phyloP scores from a whole-genome alignment of 2,888 invertebrate species.

The Trisateles emortualis region DNA sequence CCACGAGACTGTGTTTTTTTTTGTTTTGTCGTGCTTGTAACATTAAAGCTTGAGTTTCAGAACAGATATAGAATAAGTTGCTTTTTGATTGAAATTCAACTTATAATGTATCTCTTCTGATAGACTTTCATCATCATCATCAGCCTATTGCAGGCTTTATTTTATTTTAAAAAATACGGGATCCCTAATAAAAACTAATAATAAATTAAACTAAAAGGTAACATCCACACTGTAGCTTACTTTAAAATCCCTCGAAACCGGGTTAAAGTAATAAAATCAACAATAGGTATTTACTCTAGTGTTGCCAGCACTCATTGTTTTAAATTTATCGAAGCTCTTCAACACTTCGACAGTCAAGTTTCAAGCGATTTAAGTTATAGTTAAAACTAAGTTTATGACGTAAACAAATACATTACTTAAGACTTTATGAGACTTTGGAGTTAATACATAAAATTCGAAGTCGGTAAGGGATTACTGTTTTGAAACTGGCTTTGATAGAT shows the following conservation, averaged over 20 bases:
- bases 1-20: too few relatives aligned
- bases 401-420: slow-evolving; percentile 40
- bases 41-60: too few relatives aligned
- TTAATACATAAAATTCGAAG: neutral
- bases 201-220: too few relatives aligned
- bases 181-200: too few relatives aligned
- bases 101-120: too few relatives aligned
- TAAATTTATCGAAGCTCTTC: slow-evolving; percentile 34
- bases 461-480: slow-evolving; percentile 9
- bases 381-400: slow-evolving; percentile 26
- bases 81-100: too few relatives aligned
- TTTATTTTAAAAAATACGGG: too few relatives aligned
- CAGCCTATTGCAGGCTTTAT: too few relatives aligned
- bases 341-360: slow-evolving; percentile 26
- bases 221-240: slow-evolving; percentile 7
- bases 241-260: slow-evolving; percentile 19
- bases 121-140: too few relatives aligned
- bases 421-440: slow-evolving; percentile 5
- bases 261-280: slow-evolving; percentile 31
- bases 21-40: too few relatives aligned
- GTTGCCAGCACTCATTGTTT: slow-evolving; percentile 21
- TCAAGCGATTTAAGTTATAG: slow-evolving; percentile 28
- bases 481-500: neutral
- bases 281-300: slow-evolving; percentile 27
- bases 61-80: too few relatives aligned